A percentile compares a stretch with the other conserved stretches of the same genome.
Conservation (phyloP, 2,888 invertebrate species). For the Drosophila cognata region DNA sequence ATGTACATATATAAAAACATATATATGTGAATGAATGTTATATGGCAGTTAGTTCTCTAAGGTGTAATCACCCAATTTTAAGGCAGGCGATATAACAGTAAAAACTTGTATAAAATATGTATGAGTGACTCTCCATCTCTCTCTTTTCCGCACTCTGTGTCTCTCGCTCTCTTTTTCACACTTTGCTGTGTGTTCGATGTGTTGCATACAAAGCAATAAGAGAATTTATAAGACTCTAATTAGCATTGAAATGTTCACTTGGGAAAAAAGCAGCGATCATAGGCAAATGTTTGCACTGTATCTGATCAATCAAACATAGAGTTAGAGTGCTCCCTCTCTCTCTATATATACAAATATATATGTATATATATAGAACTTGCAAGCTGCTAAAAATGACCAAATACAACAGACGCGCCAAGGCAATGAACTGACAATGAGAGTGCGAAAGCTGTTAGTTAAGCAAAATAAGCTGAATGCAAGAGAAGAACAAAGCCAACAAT, state of each 20-base stretch:
- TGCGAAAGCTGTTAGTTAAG: conserved; percentile 36
- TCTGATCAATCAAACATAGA: conserved; percentile 31
- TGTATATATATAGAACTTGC: not conserved
- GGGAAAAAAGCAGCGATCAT: conserved; percentile 34
- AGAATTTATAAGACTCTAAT: conserved; percentile 32
- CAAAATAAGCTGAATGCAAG: conserved; percentile 29
- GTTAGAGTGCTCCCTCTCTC: conserved; percentile 1
- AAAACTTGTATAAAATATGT: conserved; percentile 55
- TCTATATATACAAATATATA: not conserved
- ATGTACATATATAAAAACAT: not conserved
- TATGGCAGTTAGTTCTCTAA: conserved; percentile 9
- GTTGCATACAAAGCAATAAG: conserved; percentile 10
- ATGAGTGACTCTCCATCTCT: conserved; percentile 10
- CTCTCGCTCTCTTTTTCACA: conserved; percentile 2
- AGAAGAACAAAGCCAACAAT: conserved; percentile 22
- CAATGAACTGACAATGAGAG: conserved; percentile 43
- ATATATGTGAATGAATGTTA: not conserved
- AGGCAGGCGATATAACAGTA: conserved; percentile 39
- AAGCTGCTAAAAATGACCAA: conserved; percentile 36
- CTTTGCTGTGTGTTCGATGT: not conserved
- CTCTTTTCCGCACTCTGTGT: not conserved
- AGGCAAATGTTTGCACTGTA: conserved; percentile 41
- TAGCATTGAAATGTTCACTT: conserved; percentile 64
- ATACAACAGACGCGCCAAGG: conserved; percentile 41
- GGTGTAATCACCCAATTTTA: conserved; percentile 44